A percentile compares a stretch with the other conserved stretches of the same genome.
phyloP scores from a whole-genome alignment of 2,113 vertebrate species.

The Onychostoma macrolepis region DNA sequence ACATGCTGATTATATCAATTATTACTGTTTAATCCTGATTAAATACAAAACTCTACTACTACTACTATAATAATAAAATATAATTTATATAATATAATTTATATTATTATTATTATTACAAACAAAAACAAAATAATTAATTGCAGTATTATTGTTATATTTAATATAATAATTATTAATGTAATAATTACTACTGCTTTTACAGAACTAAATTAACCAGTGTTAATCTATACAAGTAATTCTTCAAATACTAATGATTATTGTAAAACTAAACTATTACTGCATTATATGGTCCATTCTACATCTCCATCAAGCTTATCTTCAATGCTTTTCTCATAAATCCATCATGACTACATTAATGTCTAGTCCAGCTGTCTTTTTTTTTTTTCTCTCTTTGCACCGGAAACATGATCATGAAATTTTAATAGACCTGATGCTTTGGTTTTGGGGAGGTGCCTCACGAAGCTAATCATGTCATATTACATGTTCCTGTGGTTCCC shows the following conservation, averaged over 20 bases:
- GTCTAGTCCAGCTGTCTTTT: not conserved
- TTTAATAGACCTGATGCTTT: conserved; percentile 45
- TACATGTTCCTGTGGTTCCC: not conserved
- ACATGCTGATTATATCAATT: not conserved
- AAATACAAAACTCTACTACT: not conserved
- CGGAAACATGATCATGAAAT: conserved; percentile 39
- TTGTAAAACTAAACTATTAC: not conserved
- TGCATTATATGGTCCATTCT: not conserved
- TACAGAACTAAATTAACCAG: too few relatives aligned
- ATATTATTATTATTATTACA: too few relatives aligned
- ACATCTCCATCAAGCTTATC: not conserved
- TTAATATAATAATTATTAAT: too few relatives aligned
- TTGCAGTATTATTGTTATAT: too few relatives aligned
- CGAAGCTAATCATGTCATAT: conserved; percentile 3
- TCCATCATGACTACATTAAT: not conserved
- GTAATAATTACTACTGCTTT: too few relatives aligned
- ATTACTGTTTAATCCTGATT: not conserved
- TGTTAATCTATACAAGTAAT: too few relatives aligned
- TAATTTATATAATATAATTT: too few relatives aligned
- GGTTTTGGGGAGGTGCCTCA: not conserved
- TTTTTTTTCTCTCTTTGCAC: not conserved
- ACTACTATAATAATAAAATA: too few relatives aligned
- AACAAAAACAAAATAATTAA: too few relatives aligned
- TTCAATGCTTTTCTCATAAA: not conserved
- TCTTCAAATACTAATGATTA: not conserved